Evolutionary conservation across 1,140 invertebrate genomes (phyloP).

Genomic region (Ruditapes philippinarum): DNA sequence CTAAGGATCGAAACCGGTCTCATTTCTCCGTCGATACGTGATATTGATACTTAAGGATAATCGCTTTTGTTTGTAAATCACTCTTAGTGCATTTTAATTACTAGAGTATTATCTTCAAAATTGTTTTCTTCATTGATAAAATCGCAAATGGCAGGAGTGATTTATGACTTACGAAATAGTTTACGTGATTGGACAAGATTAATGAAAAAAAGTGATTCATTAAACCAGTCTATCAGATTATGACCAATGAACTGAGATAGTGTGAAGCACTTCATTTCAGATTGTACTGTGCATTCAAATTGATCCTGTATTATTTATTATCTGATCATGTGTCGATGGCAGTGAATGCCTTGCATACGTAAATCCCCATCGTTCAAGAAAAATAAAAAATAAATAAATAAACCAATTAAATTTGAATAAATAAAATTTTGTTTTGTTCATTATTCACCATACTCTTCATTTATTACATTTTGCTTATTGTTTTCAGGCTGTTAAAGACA

Average conservation of each 20-base stretch:
- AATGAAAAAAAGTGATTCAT: constrained; percentile 14
- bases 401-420: not conserved
- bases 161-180: constrained; percentile 18
- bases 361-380: too few relatives aligned
- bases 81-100: constrained; percentile 56
- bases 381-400: not conserved
- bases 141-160: constrained; percentile 32
- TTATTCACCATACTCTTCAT: too few relatives aligned
- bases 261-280: not conserved
- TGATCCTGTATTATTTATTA: too few relatives aligned
- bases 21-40: not conserved
- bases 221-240: not conserved
- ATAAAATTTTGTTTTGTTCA: too few relatives aligned
- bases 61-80: constrained; percentile 33
- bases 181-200: not conserved
- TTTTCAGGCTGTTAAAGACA: constrained; percentile 85
- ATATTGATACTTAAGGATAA: not conserved
- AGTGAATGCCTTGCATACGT: too few relatives aligned
- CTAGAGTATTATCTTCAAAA: constrained; percentile 6
- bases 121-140: constrained; percentile 44
- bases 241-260: not conserved
- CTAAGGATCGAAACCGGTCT: too few relatives aligned
- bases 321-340: too few relatives aligned
- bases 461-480: too few relatives aligned
- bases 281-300: too few relatives aligned